These are phyloP conservation scores for Lycopodina hypogea DNA, from an alignment of 37 sponge, comb jelly and placozoan genomes.

Conservation along the genomic window DNA sequence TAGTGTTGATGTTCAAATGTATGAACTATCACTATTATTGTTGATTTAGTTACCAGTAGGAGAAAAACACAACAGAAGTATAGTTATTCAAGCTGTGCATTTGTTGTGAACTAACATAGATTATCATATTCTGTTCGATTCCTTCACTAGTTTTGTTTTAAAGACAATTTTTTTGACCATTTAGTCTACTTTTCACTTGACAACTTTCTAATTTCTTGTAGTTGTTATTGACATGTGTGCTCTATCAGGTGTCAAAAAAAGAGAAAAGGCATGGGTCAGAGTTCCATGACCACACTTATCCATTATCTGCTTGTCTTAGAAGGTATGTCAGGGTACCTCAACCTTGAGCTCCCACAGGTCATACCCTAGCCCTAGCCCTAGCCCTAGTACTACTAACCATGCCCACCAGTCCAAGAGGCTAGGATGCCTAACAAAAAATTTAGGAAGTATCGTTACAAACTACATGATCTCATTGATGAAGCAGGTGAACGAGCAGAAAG, in stretches of 20 bases:
- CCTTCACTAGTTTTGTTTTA: background rate
- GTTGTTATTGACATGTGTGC: background rate
- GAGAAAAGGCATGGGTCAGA: background rate
- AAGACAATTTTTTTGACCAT: background rate
- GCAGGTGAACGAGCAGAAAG: background rate
- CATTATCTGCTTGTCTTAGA: background rate
- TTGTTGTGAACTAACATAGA: background rate
- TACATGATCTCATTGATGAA: slow-evolving; percentile 1
- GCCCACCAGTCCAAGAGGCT: background rate
- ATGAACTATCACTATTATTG: no score
- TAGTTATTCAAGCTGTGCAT: background rate
- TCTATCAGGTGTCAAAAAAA: background rate
- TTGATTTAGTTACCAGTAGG: no score
- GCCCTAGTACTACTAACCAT: no score
- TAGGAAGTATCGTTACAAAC: background rate
- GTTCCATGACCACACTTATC: background rate
- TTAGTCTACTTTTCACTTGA: background rate
- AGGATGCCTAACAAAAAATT: background rate
- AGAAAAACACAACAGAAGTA: no score
- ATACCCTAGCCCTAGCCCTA: no score
- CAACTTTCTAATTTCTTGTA: background rate
- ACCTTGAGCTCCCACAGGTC: background rate
- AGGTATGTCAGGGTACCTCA: background rate
- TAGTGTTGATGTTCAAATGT: no score
- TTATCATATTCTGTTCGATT: background rate